These are phyloP conservation scores for Colaptes auratus DNA, from an alignment of 2,113 vertebrate genomes.

Conservation along the genomic window DNA sequence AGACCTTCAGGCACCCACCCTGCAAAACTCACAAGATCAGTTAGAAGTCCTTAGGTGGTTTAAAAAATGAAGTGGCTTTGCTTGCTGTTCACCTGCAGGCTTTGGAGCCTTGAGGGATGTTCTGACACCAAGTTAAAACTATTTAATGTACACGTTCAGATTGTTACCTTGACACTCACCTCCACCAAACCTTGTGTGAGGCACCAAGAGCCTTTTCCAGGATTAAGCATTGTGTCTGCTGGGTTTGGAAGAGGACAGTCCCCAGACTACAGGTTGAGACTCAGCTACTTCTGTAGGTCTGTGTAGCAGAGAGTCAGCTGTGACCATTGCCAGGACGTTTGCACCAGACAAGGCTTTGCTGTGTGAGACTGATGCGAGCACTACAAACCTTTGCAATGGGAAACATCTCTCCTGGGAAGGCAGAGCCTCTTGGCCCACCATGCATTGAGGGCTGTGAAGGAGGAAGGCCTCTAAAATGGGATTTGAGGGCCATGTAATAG, in stretches of 20 bases:
- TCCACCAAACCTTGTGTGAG: neutral
- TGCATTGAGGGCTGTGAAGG: neutral
- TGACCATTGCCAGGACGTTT: neutral
- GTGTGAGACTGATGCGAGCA: neutral
- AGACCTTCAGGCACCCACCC: neutral
- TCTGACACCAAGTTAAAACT: neutral
- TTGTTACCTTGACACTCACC: neutral
- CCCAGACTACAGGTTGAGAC: fast-evolving
- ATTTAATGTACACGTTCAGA: neutral
- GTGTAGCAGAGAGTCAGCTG: fast-evolving
- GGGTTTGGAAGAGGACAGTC: neutral
- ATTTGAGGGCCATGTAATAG: neutral
- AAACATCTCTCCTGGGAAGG: neutral
- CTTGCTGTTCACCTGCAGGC: neutral
- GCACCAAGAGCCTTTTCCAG: neutral
- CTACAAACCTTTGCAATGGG: neutral
- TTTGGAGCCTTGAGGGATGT: neutral
- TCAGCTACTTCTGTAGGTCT: neutral
- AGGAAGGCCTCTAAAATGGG: neutral
- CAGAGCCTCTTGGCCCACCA: neutral
- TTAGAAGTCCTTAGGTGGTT: neutral
- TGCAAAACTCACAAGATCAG: neutral
- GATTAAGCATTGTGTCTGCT: neutral
- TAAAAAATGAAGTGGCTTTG: neutral
- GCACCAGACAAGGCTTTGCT: neutral